Evolutionary conservation across 2,113 vertebrate genomes (phyloP).

Genomic region (Quiscalus mexicanus): DNA sequence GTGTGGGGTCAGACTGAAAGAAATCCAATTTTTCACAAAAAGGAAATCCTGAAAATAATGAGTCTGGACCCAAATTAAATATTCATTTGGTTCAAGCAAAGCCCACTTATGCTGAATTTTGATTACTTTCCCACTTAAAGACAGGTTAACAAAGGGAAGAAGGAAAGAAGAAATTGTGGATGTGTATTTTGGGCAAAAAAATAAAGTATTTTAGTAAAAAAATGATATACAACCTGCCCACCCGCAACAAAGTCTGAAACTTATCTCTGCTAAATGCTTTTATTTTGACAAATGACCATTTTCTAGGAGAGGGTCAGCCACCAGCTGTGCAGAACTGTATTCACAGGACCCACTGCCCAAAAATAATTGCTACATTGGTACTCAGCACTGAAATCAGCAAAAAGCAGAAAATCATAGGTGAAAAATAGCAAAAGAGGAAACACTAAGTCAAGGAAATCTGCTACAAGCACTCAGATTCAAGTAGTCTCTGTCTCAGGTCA

Average conservation of each 20-base stretch:
- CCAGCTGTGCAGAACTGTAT: background rate
- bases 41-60: background rate
- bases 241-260: fast-evolving
- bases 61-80: background rate
- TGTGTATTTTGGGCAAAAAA: background rate
- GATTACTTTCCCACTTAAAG: background rate
- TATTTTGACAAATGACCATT: background rate
- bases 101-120: background rate
- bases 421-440: background rate
- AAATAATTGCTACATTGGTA: background rate
- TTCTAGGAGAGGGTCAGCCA: background rate
- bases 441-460: background rate
- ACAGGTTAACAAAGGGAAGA: background rate
- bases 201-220: background rate
- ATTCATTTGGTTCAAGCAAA: background rate
- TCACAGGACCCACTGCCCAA: background rate
- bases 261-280: background rate
- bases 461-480: background rate
- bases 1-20: background rate
- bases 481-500: background rate
- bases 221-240: background rate
- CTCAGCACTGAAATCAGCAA: background rate
- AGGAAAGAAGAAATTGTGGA: background rate
- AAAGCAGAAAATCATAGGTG: background rate
- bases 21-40: background rate